A percentile compares a stretch with the other conserved stretches of the same genome.
phyloP scores from a whole-genome alignment of 2,888 invertebrate species.

The Boloria euphrosyne region DNA sequence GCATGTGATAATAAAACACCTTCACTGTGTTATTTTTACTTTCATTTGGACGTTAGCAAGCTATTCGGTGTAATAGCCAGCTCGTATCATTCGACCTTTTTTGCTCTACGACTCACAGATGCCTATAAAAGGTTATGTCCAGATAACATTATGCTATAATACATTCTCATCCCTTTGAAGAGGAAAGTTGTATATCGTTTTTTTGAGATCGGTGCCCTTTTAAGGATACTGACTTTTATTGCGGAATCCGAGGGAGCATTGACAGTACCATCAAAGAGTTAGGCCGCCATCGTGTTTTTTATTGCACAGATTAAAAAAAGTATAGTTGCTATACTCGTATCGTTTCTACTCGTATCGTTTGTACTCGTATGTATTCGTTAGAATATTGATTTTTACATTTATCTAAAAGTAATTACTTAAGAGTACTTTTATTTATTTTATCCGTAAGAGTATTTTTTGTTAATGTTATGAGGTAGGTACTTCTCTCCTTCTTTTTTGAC shows the following conservation, averaged over 20 bases:
- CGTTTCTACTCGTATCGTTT: constrained; percentile 7
- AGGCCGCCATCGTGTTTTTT: constrained; percentile 57
- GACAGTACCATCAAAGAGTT: constrained; percentile 61
- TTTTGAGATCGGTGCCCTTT: constrained; percentile 70
- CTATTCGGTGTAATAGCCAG: constrained; percentile 67
- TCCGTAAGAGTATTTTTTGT: too few species aligned
- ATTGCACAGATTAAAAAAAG: constrained; percentile 16
- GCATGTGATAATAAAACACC: constrained; percentile 22
- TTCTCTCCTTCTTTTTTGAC: too few species aligned
- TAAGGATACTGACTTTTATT: constrained; percentile 71
- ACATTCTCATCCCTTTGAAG: constrained; percentile 76
- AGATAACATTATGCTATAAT: constrained; percentile 77
- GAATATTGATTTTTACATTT: not conserved
- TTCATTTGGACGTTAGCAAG: constrained; percentile 64
- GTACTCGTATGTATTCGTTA: not conserved
- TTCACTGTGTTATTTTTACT: constrained; percentile 61
- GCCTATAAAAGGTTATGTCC: constrained; percentile 76
- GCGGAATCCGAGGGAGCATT: constrained; percentile 54
- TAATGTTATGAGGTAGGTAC: too few species aligned
- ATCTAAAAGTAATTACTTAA: not conserved
- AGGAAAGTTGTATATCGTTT: constrained; percentile 76
- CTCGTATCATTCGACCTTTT: constrained; percentile 61
- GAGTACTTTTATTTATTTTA: too few species aligned
- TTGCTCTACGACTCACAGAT: constrained; percentile 51
- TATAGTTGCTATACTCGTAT: not conserved